Percentiles rank a stretch among this genome's conserved stretches.
Evolutionary conservation across 2,113 vertebrate genomes (phyloP).

Genomic region (Ophiodon elongatus): DNA sequence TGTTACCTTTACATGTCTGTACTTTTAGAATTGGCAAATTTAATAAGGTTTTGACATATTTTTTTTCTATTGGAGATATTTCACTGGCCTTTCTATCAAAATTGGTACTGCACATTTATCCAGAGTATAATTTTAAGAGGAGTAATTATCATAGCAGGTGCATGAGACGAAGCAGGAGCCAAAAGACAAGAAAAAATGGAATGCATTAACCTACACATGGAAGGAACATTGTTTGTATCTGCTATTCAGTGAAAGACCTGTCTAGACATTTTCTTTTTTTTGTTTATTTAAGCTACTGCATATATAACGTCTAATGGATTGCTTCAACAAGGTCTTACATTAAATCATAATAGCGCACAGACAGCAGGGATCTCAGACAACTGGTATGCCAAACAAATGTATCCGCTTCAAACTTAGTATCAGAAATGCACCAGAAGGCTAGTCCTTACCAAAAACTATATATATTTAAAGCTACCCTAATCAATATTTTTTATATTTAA

Average conservation of each 20-base stretch:
- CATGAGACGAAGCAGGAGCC: neutral
- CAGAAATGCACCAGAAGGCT: neutral
- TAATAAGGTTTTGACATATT: neutral
- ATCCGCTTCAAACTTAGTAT: neutral
- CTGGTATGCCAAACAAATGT: neutral
- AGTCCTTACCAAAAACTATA: neutral
- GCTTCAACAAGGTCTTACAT: neutral
- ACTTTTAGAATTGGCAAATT: neutral
- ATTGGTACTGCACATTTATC: neutral
- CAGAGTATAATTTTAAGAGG: neutral
- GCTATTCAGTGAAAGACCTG: neutral
- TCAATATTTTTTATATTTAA: too few species aligned
- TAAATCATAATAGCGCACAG: neutral
- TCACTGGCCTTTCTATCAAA: neutral
- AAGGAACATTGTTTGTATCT: neutral
- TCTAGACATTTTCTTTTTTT: neutral
- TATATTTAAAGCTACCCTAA: neutral
- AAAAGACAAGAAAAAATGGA: neutral
- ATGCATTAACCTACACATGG: neutral
- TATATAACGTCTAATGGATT: neutral
- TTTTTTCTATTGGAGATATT: neutral
- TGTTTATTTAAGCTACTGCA: neutral
- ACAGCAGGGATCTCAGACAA: neutral
- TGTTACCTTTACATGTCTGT: too few species aligned
- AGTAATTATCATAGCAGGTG: neutral